These are phyloP conservation scores for Pollicipes pollicipes DNA, from an alignment of 1,140 invertebrate species.

Conservation along the genomic window DNA sequence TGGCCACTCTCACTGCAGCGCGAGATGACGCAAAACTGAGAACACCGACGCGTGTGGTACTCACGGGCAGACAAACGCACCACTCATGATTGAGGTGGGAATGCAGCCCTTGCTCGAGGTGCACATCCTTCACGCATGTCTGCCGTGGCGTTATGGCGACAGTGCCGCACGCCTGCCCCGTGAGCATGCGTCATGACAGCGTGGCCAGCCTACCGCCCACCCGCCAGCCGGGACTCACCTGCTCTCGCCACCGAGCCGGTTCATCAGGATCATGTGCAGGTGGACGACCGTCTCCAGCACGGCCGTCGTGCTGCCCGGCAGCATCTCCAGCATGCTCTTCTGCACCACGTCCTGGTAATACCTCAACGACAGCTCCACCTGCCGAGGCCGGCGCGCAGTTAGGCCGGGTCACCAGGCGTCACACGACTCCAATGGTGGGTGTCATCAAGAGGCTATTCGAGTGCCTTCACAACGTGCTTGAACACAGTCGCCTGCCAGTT, in stretches of 20 bases:
- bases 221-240: constrained; percentile 32
- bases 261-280: constrained; percentile 54
- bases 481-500: too few relatives aligned
- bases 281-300: constrained; percentile 77
- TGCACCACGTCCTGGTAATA: constrained; percentile 80
- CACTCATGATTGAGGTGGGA: too few relatives aligned
- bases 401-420: constrained; percentile 13
- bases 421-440: constrained; percentile 8
- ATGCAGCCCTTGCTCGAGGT: too few relatives aligned
- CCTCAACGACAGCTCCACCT: constrained; percentile 56
- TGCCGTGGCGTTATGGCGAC: too few relatives aligned
- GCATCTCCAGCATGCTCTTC: constrained; percentile 76
- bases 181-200: too few relatives aligned
- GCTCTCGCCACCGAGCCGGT: constrained; percentile 47
- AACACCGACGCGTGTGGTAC: too few relatives aligned
- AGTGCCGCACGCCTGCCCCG: too few relatives aligned
- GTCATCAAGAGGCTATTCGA: constrained; percentile 12
- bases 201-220: too few relatives aligned
- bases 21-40: too few relatives aligned
- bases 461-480: neutral
- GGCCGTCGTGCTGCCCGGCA: constrained; percentile 77
- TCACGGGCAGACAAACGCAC: too few relatives aligned
- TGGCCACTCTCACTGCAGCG: too few relatives aligned
- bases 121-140: too few relatives aligned
- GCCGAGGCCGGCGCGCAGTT: constrained; percentile 19